Conservation (phyloP, 2,113 vertebrate species). For the Marmota monax region DNA sequence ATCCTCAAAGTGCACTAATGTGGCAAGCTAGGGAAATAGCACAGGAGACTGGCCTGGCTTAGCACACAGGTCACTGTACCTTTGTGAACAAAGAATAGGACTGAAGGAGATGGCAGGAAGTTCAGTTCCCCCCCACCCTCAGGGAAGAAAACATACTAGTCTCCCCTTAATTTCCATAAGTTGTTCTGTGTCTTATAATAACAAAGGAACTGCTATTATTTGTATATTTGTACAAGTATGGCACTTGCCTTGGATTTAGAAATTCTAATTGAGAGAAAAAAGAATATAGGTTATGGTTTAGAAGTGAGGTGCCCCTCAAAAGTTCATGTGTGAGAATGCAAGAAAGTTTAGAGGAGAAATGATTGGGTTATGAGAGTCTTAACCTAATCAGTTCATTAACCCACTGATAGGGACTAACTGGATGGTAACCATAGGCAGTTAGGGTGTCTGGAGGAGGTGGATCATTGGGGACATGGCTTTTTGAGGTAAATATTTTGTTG, state of each 20-base stretch:
- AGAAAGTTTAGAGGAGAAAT: too few relatives aligned
- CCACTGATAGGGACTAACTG: too few relatives aligned
- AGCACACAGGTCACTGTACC: too few relatives aligned
- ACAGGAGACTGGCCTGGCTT: not conserved
- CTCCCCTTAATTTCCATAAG: conserved; percentile 4
- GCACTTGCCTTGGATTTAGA: conserved; percentile 25
- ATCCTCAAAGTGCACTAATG: not conserved
- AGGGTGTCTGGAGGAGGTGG: too few relatives aligned
- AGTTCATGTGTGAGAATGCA: too few relatives aligned
- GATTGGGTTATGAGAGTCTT: too few relatives aligned
- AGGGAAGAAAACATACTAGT: not conserved
- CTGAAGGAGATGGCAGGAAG: not conserved
- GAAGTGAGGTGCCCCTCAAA: too few relatives aligned
- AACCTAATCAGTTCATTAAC: too few relatives aligned
- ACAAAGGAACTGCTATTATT: not conserved
- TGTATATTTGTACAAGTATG: not conserved
- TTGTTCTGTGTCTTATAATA: not conserved
- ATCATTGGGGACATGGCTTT: too few relatives aligned
- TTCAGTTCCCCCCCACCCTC: not conserved
- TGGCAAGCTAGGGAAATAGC: not conserved
- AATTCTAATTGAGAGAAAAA: conserved; percentile 38
- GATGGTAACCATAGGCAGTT: too few relatives aligned
- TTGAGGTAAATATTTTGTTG: too few relatives aligned
- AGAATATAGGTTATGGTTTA: not conserved
- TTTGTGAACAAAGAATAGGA: not conserved